A percentile compares a stretch with the other conserved stretches of the same genome.
Evolutionary conservation across 1,140 invertebrate species (phyloP).

Genomic region (Periplaneta americana): DNA sequence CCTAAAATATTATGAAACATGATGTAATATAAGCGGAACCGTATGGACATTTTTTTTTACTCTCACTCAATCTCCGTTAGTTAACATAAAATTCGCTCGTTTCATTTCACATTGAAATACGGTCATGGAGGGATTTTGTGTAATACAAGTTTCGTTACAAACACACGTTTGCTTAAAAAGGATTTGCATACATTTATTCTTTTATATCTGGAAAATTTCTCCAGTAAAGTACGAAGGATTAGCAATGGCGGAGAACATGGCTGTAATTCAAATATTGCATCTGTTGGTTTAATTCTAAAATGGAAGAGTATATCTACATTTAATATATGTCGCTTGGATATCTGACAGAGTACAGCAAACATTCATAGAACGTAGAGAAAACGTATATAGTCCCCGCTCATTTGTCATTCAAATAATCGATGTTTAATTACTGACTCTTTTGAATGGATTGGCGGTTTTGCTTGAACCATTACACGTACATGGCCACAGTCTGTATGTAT

Average conservation of each 20-base stretch:
- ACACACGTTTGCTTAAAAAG: too few relatives aligned
- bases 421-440: not conserved
- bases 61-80: too few relatives aligned
- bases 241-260: not conserved
- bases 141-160: not conserved
- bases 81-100: too few relatives aligned
- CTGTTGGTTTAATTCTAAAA: not conserved
- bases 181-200: not conserved
- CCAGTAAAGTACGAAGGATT: not conserved
- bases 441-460: not conserved
- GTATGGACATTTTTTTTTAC: too few relatives aligned
- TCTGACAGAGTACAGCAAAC: not conserved
- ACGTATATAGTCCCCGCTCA: not conserved
- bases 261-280: not conserved
- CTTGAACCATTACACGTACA: not conserved
- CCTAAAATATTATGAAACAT: too few relatives aligned
- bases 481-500: not conserved
- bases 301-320: not conserved
- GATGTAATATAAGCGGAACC: too few relatives aligned
- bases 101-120: not conserved
- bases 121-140: not conserved
- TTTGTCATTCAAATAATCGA: not conserved
- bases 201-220: not conserved
- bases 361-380: not conserved
- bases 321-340: not conserved